phyloP scores from a whole-genome alignment of 1,140 invertebrate species.

The Eulimnadia texana region DNA sequence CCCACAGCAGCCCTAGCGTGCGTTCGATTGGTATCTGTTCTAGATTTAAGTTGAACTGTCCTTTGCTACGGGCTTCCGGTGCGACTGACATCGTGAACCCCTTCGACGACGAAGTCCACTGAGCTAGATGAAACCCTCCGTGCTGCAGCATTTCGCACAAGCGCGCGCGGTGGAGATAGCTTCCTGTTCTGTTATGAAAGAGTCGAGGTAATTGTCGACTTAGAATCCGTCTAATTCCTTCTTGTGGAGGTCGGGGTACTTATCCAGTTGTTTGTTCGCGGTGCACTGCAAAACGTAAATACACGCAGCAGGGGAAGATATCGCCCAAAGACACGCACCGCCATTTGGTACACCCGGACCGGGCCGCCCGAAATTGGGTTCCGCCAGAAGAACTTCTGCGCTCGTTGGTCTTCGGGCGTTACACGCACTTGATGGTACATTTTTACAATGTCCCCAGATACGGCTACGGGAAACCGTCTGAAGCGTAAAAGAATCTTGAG shows the following conservation, averaged over 20 bases:
- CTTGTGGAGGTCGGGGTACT: slow-evolving; percentile 3
- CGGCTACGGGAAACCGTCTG: no score
- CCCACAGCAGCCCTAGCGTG: slow-evolving; percentile 5
- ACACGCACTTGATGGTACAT: no score
- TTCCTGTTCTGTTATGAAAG: not conserved
- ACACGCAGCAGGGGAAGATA: no score
- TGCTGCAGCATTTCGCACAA: not conserved
- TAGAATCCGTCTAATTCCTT: not conserved
- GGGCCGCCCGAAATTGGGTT: no score
- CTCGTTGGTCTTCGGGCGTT: no score
- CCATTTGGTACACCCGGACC: no score
- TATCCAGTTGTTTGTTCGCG: no score
- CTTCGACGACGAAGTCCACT: slow-evolving; percentile 11
- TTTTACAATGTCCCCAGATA: no score
- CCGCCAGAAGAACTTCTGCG: no score
- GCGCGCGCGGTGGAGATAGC: not conserved
- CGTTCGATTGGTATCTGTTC: slow-evolving; percentile 9
- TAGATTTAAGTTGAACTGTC: slow-evolving; percentile 16
- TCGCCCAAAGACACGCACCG: no score
- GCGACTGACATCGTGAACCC: slow-evolving; percentile 13
- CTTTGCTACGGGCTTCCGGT: not conserved
- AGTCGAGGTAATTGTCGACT: slow-evolving; percentile 7
- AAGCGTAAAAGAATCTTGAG: no score
- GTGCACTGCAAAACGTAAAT: no score
- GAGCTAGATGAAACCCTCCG: slow-evolving; percentile 2